These are phyloP conservation scores for Aplysina aerophoba DNA, from an alignment of 37 sponge, comb jelly and placozoan species.

Conservation along the genomic window DNA sequence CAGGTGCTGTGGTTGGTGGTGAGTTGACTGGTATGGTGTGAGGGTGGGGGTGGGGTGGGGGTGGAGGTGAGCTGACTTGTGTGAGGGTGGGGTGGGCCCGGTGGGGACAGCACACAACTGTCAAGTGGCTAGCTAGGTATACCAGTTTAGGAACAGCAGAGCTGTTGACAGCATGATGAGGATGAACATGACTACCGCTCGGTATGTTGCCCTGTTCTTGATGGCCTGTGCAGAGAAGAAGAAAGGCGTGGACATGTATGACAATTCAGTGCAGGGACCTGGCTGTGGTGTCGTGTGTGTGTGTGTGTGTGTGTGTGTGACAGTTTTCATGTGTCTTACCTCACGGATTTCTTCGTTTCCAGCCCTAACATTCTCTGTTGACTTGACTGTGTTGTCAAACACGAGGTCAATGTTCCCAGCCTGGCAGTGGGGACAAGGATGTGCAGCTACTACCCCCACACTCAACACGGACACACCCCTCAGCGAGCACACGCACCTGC, in stretches of 20 bases:
- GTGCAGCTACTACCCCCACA: background rate
- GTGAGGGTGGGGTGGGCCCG: too few relatives aligned
- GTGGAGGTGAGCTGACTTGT: too few relatives aligned
- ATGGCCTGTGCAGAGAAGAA: constrained; percentile 72
- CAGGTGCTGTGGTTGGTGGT: too few relatives aligned
- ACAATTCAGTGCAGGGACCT: background rate
- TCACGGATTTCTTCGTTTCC: constrained; percentile 82
- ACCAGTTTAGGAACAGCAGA: constrained; percentile 95
- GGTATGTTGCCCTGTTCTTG: constrained; percentile 85
- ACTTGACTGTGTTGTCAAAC: constrained; percentile 38
- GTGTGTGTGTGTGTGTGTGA: background rate
- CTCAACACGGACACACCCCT: constrained; percentile 10
- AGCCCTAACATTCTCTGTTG: constrained; percentile 73
- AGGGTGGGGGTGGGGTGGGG: too few relatives aligned
- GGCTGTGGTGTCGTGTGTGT: background rate
- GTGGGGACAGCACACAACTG: too few relatives aligned
- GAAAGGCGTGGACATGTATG: background rate
- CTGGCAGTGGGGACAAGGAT: constrained; percentile 36
- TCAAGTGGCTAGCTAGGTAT: constrained; percentile 58
- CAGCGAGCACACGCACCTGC: constrained; percentile 46
- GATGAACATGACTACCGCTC: constrained; percentile 88
- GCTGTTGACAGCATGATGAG: constrained; percentile 77
- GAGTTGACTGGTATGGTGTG: too few relatives aligned
- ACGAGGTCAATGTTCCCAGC: constrained; percentile 61
- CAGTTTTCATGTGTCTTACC: constrained; percentile 35